phyloP scores from a whole-genome alignment of 2,113 vertebrate genomes.

The Taxidea taxus region DNA sequence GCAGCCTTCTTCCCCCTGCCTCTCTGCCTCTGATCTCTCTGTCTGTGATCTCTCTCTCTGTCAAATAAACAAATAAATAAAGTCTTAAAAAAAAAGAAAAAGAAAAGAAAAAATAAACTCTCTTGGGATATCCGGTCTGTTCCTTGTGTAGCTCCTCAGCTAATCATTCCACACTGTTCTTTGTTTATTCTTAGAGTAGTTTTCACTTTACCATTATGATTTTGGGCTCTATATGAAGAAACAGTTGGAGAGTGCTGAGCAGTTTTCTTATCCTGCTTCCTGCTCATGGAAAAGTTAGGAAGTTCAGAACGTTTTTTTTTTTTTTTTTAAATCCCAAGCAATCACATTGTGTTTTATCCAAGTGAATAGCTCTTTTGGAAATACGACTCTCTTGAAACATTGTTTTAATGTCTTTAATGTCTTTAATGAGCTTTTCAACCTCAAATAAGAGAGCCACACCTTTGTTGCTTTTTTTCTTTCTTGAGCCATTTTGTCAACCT shows the following conservation, averaged over 20 bases:
- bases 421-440: not conserved
- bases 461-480: not conserved
- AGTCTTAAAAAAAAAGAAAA: too few relatives aligned
- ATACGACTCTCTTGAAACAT: not conserved
- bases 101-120: too few relatives aligned
- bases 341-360: not conserved
- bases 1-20: too few relatives aligned
- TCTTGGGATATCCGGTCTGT: not conserved
- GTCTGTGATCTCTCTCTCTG: too few relatives aligned
- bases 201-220: not conserved
- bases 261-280: not conserved
- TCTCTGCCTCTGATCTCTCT: too few relatives aligned
- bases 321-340: not conserved
- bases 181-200: not conserved
- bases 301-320: not conserved
- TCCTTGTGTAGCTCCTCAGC: not conserved
- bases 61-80: too few relatives aligned
- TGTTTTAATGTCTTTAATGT: not conserved
- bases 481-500: not conserved
- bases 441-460: not conserved
- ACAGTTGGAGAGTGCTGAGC: not conserved
- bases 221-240: not conserved
- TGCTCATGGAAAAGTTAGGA: not conserved
- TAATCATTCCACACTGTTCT: rapidly evolving
- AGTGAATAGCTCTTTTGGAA: not conserved